These are phyloP conservation scores for Procapra przewalskii DNA, from an alignment of 2,113 vertebrate species.

Conservation along the genomic window DNA sequence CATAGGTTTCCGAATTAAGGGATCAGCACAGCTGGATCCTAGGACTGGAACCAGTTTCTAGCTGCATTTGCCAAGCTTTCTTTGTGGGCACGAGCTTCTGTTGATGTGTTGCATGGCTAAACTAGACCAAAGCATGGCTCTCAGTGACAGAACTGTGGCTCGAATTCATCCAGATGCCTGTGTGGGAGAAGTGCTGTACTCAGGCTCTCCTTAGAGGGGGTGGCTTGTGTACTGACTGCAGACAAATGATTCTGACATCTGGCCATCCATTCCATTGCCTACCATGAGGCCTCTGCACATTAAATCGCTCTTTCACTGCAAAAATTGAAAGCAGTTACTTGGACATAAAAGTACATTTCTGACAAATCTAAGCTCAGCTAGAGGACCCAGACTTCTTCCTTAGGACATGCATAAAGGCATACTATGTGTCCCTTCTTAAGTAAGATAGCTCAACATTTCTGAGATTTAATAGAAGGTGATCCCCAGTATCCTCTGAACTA, in stretches of 20 bases:
- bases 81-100: neutral
- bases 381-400: constrained; percentile 36
- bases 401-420: neutral
- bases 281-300: constrained; percentile 37
- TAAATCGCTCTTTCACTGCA: constrained; percentile 57
- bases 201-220: constrained; percentile 38
- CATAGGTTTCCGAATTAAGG: neutral
- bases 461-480: neutral
- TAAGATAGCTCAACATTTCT: neutral
- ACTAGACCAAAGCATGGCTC: neutral
- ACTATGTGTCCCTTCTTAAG: constrained; percentile 13
- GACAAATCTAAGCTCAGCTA: constrained; percentile 26
- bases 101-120: neutral
- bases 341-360: constrained; percentile 37
- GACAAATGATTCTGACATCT: constrained; percentile 47
- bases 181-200: neutral
- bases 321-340: constrained; percentile 46
- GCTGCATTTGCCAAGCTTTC: neutral
- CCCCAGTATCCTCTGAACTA: neutral
- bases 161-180: constrained; percentile 38
- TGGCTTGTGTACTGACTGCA: constrained; percentile 38
- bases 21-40: neutral
- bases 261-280: constrained; percentile 24
- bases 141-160: neutral
- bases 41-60: neutral